phyloP scores from a whole-genome alignment of 1,140 invertebrate species.

The Acyrthosiphon pisum region DNA sequence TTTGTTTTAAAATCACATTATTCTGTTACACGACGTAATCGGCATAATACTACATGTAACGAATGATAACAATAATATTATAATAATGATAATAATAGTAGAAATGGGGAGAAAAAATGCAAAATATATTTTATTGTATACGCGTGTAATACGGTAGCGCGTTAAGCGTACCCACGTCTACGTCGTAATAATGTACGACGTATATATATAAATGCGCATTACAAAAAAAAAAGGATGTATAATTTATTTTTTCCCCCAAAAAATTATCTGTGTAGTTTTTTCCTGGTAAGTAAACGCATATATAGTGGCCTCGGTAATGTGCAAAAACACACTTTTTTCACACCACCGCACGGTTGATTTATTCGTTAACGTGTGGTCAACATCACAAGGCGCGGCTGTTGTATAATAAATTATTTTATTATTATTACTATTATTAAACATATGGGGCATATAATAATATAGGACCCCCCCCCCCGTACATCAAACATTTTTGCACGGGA shows the following conservation, averaged over 20 bases:
- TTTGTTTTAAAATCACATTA: neutral
- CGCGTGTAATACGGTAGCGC: neutral
- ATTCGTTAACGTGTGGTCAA: constrained; percentile 25
- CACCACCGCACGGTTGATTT: constrained; percentile 28
- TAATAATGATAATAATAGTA: neutral
- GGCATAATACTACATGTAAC: neutral
- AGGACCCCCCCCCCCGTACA: neutral
- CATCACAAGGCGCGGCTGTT: neutral
- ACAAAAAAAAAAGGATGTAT: constrained; percentile 8
- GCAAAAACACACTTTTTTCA: constrained; percentile 21
- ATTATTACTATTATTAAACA: constrained; percentile 10
- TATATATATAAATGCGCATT: neutral
- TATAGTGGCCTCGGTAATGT: neutral
- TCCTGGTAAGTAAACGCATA: neutral
- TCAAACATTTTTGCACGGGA: neutral
- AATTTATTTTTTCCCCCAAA: constrained; percentile 20
- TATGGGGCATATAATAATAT: neutral
- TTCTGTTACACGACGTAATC: neutral
- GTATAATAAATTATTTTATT: constrained; percentile 10
- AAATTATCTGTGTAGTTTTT: constrained; percentile 13
- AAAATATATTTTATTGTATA: neutral
- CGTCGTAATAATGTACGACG: neutral
- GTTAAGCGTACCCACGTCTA: neutral
- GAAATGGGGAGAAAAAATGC: neutral
- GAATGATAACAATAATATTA: neutral